These are phyloP conservation scores for Drosophila atripex DNA, from an alignment of 2,888 invertebrate genomes.

Conservation along the genomic window DNA sequence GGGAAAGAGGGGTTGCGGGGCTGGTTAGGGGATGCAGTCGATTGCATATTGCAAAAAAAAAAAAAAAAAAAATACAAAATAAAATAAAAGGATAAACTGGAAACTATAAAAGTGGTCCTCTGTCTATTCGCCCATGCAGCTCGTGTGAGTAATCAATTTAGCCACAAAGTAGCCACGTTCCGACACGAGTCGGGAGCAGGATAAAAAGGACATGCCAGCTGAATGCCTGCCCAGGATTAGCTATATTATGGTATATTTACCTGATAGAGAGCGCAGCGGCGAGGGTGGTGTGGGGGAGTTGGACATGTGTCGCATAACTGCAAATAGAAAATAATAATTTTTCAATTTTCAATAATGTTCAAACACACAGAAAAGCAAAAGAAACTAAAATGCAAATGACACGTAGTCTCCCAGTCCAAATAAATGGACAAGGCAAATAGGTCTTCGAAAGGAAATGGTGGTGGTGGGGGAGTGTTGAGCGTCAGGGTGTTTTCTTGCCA, in stretches of 20 bases:
- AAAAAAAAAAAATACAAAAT: conserved; percentile 4
- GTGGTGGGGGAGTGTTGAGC: background rate
- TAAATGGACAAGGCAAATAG: conserved; percentile 35
- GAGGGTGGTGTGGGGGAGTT: conserved; percentile 83
- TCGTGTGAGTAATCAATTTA: conserved; percentile 77
- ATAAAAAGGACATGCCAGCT: conserved; percentile 57
- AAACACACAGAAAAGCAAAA: background rate
- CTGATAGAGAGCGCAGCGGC: conserved; percentile 82
- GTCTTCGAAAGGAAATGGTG: background rate
- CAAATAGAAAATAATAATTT: conserved; percentile 56
- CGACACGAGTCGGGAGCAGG: conserved; percentile 40
- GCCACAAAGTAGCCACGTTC: conserved; percentile 79
- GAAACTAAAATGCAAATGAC: conserved; percentile 74
- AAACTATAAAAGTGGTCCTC: conserved; percentile 63
- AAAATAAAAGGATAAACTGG: conserved; percentile 3
- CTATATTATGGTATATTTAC: conserved; percentile 59
- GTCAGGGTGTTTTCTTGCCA: conserved; percentile 28
- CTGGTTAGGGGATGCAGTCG: conserved; percentile 23
- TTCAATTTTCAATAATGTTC: conserved; percentile 28
- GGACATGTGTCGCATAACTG: conserved; percentile 83
- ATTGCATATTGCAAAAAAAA: conserved; percentile 45
- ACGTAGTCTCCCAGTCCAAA: conserved; percentile 56
- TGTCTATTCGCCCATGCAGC: conserved; percentile 44
- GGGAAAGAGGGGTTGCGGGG: conserved; percentile 18
- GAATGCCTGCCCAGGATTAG: conserved; percentile 77